phyloP scores from a whole-genome alignment of 2,113 vertebrate species.

The Gallinago paraguaiae region DNA sequence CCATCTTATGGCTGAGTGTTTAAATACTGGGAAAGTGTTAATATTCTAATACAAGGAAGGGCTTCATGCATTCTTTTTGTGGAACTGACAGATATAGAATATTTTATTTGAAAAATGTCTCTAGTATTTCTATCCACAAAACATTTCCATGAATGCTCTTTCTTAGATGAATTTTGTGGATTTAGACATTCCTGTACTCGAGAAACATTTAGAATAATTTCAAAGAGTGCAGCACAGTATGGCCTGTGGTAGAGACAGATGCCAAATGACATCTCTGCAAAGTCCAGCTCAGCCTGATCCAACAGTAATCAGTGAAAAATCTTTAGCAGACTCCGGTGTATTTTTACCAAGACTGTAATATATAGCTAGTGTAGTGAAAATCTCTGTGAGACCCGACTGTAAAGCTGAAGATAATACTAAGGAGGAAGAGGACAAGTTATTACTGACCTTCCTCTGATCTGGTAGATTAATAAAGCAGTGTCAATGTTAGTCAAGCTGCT shows the following conservation, averaged over 20 bases:
- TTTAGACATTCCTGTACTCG: background rate
- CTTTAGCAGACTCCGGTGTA: background rate
- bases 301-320: background rate
- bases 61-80: background rate
- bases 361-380: slow-evolving; percentile 4
- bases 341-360: background rate
- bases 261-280: background rate
- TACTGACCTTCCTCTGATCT: background rate
- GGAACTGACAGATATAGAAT: background rate
- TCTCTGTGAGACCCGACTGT: background rate
- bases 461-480: slow-evolving; percentile 11
- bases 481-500: background rate
- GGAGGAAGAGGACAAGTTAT: background rate
- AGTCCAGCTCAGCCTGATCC: background rate
- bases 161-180: background rate
- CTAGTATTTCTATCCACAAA: background rate
- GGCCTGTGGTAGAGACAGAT: background rate
- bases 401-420: background rate
- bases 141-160: background rate
- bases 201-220: background rate
- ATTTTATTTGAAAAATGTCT: background rate
- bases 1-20: background rate
- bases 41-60: background rate
- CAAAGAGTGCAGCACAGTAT: background rate
- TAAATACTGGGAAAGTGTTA: background rate